Evolutionary conservation across 2,888 invertebrate genomes (phyloP), one percentile per base, ranked within the genome.

Genomic region (Eupeodes latifasciatus): DNA sequence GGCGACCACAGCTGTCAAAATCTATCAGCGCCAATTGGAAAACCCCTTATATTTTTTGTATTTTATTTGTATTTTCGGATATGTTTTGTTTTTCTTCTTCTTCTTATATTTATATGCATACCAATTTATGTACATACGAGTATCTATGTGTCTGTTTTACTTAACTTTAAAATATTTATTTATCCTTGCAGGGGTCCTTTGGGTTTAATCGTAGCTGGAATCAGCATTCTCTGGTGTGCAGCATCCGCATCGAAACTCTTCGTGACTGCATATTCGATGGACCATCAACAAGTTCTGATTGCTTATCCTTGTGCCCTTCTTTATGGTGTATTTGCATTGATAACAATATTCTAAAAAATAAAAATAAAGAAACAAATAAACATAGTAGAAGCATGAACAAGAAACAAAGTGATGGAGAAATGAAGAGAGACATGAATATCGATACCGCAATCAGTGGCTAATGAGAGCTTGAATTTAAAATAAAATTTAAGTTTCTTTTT

Each of bases 251-350:
- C 96, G 75, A 97, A 97, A 93, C 94, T 97, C 72, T 97, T 97
- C 93, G 96, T 96, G 79, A 96, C 96, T 57, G 96, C 96, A 36
- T 94, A 97, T 90, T 94, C 95, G 87, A 96, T 97, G 96, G 95
- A 96, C 91, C 95, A 96, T 92, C 96, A 96, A 92, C 96, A 96
- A 93, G 94, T 95, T 66, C 93, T 96, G 84, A 95, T 96, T 90
- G 96, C 96, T 81, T 97, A 97, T 94, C 97, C 97, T 14, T 97
- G 97, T 93, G 96, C 96, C 47, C 94, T 97, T 85, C 94, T 97
- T 85, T 97, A 97, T 92, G 96, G 96, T 82, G 96, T 97, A 79
- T 97, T 97, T 93, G 96, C 96, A 64, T 94, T 97, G 89, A 95
- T 97, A 90, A 96, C 96, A 86, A 96, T 97, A 91, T 97, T 96